Evolutionary conservation across 2,888 invertebrate genomes (phyloP).

Genomic region (Pristionchus maxplancki): DNA sequence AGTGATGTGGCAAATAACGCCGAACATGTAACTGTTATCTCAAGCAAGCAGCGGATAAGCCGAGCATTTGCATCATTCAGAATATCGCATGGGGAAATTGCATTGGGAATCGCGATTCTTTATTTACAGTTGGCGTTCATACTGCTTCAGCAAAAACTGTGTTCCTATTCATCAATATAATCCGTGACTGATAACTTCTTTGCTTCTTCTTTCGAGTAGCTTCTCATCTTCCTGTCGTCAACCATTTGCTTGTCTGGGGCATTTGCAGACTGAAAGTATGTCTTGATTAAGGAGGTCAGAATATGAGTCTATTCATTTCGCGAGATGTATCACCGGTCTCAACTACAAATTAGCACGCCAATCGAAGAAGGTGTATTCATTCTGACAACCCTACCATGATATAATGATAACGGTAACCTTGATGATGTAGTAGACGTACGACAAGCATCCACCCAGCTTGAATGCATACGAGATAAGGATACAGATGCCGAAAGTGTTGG

Average conservation of each 20-base stretch:
- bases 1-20: too few relatives aligned
- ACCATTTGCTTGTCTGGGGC: neutral
- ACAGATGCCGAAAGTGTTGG: slow-evolving; percentile 55
- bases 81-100: too few relatives aligned
- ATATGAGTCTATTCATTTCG: too few relatives aligned
- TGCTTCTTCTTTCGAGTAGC: neutral
- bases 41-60: too few relatives aligned
- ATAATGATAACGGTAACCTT: slow-evolving; percentile 22
- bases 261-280: neutral
- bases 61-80: too few relatives aligned
- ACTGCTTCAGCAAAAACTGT: neutral
- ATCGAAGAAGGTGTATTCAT: too few relatives aligned
- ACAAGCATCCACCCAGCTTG: slow-evolving; percentile 57
- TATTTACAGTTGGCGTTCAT: too few relatives aligned
- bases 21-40: too few relatives aligned
- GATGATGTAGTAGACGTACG: slow-evolving; percentile 61
- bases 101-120: too few relatives aligned
- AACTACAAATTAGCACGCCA: too few relatives aligned
- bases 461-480: slow-evolving; percentile 57
- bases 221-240: neutral
- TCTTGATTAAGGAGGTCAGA: too few relatives aligned
- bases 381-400: neutral
- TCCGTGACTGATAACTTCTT: neutral
- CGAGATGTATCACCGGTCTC: neutral
- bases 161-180: neutral